Percentiles rank a stretch among this genome's conserved stretches.
These are phyloP conservation scores for Oeneis ivallda DNA, from an alignment of 2,888 invertebrate species.

Conservation along the genomic window DNA sequence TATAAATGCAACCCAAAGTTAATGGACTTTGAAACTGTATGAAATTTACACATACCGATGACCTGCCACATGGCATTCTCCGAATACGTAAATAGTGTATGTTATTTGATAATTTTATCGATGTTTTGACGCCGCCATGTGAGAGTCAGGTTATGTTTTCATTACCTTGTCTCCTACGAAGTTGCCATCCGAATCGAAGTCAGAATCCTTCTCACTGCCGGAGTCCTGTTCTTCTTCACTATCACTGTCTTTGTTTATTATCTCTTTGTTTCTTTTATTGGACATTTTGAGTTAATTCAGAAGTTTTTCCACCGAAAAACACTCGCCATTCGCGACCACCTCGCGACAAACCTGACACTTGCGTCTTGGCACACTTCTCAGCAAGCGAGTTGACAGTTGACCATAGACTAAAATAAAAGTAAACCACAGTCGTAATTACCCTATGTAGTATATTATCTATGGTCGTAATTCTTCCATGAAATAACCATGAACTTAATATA, in stretches of 20 bases:
- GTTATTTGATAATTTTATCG: conserved; percentile 3
- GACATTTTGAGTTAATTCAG: conserved; percentile 56
- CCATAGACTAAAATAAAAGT: conserved; percentile 5
- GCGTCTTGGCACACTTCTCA: too few relatives aligned
- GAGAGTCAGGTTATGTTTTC: conserved; percentile 64
- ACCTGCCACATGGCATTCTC: background rate
- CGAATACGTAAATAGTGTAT: background rate
- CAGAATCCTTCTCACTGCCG: conserved; percentile 67
- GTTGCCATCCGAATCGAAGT: conserved; percentile 76
- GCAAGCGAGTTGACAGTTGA: too few relatives aligned
- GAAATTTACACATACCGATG: background rate
- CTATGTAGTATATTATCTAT: too few relatives aligned
- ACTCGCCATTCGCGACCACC: too few relatives aligned
- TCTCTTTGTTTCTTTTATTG: conserved; percentile 71
- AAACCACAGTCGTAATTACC: too few relatives aligned
- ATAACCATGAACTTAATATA: too few relatives aligned
- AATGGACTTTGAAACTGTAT: background rate
- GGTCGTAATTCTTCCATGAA: too few relatives aligned
- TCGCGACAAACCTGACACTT: too few relatives aligned
- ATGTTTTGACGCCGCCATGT: conserved; percentile 57
- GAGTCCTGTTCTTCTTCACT: conserved; percentile 73
- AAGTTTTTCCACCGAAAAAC: conserved; percentile 20
- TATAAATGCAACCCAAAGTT: background rate
- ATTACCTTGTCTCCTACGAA: conserved; percentile 81
- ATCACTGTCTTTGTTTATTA: conserved; percentile 65